These are phyloP conservation scores for Drosophila fulvimacula DNA, from an alignment of 2,888 invertebrate genomes.

Conservation along the genomic window DNA sequence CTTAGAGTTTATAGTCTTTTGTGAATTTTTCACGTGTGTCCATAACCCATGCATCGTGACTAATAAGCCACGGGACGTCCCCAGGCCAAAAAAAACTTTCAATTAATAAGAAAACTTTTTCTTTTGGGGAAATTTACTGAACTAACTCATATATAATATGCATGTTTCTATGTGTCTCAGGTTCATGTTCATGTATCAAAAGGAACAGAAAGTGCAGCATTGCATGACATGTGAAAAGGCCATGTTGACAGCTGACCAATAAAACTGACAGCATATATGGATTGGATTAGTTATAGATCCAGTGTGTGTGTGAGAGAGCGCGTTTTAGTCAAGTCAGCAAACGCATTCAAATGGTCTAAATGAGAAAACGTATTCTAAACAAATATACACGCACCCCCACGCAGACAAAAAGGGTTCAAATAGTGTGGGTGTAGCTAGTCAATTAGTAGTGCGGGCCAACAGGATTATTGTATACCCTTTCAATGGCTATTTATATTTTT, in stretches of 20 bases:
- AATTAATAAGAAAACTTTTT: conserved; percentile 69
- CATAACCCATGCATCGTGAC: conserved; percentile 76
- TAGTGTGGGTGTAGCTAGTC: conserved; percentile 36
- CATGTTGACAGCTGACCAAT: conserved; percentile 76
- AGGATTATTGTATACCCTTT: conserved; percentile 20
- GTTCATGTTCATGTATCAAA: conserved; percentile 60
- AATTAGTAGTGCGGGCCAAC: conserved; percentile 60
- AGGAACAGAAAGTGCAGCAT: conserved; percentile 66
- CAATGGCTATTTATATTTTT: not conserved
- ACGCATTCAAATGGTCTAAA: conserved; percentile 44
- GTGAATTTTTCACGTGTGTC: conserved; percentile 64
- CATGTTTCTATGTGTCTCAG: not conserved
- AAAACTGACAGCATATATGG: conserved; percentile 83
- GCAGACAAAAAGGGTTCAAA: conserved; percentile 42
- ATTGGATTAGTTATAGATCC: conserved; percentile 82
- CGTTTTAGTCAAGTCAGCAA: conserved; percentile 84
- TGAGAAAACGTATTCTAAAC: conserved; percentile 24
- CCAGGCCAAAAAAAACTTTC: conserved; percentile 64
- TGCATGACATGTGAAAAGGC: conserved; percentile 78
- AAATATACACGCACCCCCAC: conserved; percentile 17
- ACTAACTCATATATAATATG: conserved; percentile 16
- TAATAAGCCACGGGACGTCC: conserved; percentile 83
- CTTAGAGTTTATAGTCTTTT: conserved; percentile 21
- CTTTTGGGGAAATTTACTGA: conserved; percentile 3
- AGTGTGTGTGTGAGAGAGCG: conserved; percentile 2